Evolutionary conservation across 2,888 invertebrate genomes (phyloP), one percentile per base, ranked within the genome.

Genomic region (Sisyra terminalis): DNA sequence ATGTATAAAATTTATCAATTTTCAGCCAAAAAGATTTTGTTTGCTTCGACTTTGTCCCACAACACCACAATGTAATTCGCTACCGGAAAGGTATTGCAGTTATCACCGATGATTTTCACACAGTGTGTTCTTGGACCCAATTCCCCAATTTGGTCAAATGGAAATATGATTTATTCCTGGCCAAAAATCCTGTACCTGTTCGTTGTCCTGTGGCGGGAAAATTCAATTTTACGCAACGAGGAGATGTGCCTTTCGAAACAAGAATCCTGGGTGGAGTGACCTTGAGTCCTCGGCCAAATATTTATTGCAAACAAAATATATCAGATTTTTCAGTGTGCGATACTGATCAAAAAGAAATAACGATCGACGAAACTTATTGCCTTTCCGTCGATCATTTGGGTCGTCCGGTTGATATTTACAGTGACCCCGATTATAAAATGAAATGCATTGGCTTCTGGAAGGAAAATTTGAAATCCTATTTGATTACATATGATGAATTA

Each of bases 401-500:
- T 39, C 72, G 88, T 51, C 96, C 96, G 2, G 83, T 92, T 45
- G 94, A 96, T 65, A 90, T 93, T 56, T 92, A 92, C 72, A 89
- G 85, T 74, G 87, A 89, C 58, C 90, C 94, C 2, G 96, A 97
- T 70, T 92, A 93, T 57, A 82, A 78, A 59, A 83, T 97, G 82
- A 90, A 90, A 58, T 97, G 97, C 57, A 90, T 97, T 52, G 96
- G 94, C 0, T 96, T 76, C 61, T 97, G 94, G 92, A 92, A 94
- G 61, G 96, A 97, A 60, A 96, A 97, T 68, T 71, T 96, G 30
- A 89, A 87, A 59, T 96, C 96, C 0, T 96, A 96, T 61, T 65
- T 97, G 35, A 85, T 97, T 44, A 97, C 96, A 0, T 93, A 85
- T 59, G 96, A 97, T 59, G 92, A 92, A 57, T 70, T 94, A 53